These are phyloP conservation scores for Nerophis lumbriciformis DNA, from an alignment of 2,113 vertebrate species.

Conservation along the genomic window DNA sequence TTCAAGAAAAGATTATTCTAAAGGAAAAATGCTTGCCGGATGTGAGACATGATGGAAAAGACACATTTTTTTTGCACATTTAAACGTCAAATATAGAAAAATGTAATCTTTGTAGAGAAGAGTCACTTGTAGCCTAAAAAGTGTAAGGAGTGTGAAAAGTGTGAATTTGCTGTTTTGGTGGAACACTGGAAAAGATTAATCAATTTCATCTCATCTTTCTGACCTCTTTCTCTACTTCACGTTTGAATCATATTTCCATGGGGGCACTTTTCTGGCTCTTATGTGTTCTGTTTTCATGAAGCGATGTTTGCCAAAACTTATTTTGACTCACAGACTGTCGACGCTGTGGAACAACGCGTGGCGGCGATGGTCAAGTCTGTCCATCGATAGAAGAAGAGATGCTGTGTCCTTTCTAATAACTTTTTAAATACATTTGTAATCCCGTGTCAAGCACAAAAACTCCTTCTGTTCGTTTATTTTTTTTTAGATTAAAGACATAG, in stretches of 20 bases:
- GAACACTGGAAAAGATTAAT: background rate
- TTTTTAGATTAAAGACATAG: slow-evolving; percentile 62
- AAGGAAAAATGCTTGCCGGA: background rate
- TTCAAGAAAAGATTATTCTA: background rate
- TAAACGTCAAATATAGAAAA: background rate
- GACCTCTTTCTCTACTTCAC: slow-evolving; percentile 5
- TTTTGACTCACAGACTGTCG: slow-evolving; percentile 21
- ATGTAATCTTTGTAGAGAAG: slow-evolving; percentile 3
- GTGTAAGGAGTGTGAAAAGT: slow-evolving; percentile 12
- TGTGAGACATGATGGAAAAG: background rate
- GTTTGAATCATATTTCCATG: background rate
- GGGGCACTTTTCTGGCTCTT: slow-evolving; percentile 1
- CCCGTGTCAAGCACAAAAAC: slow-evolving; percentile 53
- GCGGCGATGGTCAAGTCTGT: slow-evolving; percentile 11
- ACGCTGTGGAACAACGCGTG: background rate
- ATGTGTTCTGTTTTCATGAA: background rate
- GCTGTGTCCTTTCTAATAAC: slow-evolving; percentile 9
- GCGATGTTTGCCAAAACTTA: background rate
- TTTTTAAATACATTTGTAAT: slow-evolving; percentile 45
- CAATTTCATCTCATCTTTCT: slow-evolving; percentile 32
- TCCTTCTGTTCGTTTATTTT: slow-evolving; percentile 47
- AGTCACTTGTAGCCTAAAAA: slow-evolving; percentile 12
- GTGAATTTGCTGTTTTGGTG: slow-evolving; percentile 18
- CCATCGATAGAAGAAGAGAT: background rate
- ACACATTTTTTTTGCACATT: background rate